Base-by-base conservation (phyloP, 2,797 vertebrate genomes). In the Calcarius lapponicus region DNA sequence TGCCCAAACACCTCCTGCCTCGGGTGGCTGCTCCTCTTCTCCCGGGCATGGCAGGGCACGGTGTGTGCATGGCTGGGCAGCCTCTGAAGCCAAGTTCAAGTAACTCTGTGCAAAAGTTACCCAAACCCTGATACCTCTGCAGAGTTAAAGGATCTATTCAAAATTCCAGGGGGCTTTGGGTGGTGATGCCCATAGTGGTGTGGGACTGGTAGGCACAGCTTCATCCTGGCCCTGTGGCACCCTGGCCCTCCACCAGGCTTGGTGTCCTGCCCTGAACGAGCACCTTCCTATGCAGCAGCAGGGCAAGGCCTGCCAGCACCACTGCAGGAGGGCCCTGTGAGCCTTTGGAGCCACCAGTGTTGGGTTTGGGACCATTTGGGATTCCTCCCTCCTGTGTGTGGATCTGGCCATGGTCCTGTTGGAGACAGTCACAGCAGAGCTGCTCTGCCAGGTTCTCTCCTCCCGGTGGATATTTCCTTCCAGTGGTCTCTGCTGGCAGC, bases 1-100 rank as follows among this genome's bases (percentile, higher is more conserved):
- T 56, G 32, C 21, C 31, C 53, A 16, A 22, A 28, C 7, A 8
- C 13, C 48, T 53, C 47, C 64, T 51, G 22, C 8, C 79, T 21
- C 0, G 5, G 31, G 58, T 32, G 10, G 40, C 6, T 75, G 66
- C 36, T 4, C 34, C 31, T 75, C 17, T 50, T 29, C 31, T 28
- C 64, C 53, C 7, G 4, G 10, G 47, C 0, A 0, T 9, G 48
- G 13, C 3, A 11, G 51, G 29, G 51, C 31, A 38, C 47, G 62
- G 50, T 0, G 4, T 18, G 50, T 0, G 0, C 31, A 50, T 13
- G 50, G 4, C 60, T 10, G 72, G 50, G 43, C 72, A 74, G 67
- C 13, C 31, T 69, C 42, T 29, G 45, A 25, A 51, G 15, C 17
- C 20, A 53, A 26, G n/a, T 26, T 67, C 62, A 48, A 26, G 38